These are phyloP conservation scores for Pygmarrhopalites habei DNA, from an alignment of 1,140 invertebrate species.

Conservation along the genomic window DNA sequence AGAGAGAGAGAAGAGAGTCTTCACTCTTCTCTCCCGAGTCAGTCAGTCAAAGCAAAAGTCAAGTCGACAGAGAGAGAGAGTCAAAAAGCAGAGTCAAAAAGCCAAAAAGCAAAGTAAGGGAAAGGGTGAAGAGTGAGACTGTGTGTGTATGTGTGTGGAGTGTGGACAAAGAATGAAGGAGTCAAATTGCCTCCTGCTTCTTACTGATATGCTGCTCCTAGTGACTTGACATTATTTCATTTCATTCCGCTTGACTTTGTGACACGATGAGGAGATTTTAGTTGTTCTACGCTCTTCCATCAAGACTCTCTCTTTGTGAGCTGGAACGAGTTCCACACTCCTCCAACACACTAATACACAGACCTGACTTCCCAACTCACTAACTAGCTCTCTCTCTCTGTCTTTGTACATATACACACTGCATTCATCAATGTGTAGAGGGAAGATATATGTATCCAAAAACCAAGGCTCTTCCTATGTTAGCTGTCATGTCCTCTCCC, in stretches of 20 bases:
- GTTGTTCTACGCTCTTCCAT: constrained; percentile 1
- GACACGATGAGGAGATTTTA: constrained; percentile 14
- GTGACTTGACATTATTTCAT: constrained; percentile 15
- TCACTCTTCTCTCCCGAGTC: too few species aligned
- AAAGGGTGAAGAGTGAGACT: not conserved
- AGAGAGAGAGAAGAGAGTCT: not conserved
- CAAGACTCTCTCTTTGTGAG: too few species aligned
- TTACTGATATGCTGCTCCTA: constrained; percentile 16
- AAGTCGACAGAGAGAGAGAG: not conserved
- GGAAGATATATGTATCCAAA: too few species aligned
- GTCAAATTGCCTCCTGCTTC: constrained; percentile 13
- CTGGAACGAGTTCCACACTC: too few species aligned
- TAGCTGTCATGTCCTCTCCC: too few species aligned
- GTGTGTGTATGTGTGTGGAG: not conserved
- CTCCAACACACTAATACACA: too few species aligned
- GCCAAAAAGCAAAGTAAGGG: not conserved
- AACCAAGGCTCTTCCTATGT: too few species aligned
- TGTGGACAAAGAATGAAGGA: not conserved
- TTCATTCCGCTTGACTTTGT: constrained; percentile 17
- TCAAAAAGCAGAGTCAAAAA: not conserved
- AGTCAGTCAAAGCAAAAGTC: too few species aligned
- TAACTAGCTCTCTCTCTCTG: too few species aligned
- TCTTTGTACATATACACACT: too few species aligned
- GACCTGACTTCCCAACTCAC: too few species aligned
- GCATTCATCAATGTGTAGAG: too few species aligned